Conservation (phyloP, 2,888 invertebrate genomes). For the Acanthosoma haemorrhoidale region DNA sequence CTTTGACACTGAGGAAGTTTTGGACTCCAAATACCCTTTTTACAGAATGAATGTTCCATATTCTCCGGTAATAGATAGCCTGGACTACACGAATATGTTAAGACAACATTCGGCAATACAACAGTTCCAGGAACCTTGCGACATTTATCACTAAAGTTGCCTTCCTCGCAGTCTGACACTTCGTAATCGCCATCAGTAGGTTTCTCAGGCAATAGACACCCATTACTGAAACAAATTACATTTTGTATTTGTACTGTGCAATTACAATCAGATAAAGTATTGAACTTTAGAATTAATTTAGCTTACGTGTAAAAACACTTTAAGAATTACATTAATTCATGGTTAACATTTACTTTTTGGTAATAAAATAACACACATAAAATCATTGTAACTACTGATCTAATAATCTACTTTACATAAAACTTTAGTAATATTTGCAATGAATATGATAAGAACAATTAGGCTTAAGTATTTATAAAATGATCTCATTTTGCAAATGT, state of each 20-base stretch:
- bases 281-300: background rate
- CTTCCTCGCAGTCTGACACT: conserved; percentile 22
- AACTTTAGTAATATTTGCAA: background rate
- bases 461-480: background rate
- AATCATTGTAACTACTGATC: too few relatives aligned
- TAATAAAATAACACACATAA: too few relatives aligned
- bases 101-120: conserved; percentile 41
- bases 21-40: conserved; percentile 41
- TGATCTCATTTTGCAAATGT: too few relatives aligned
- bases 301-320: background rate
- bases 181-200: conserved; percentile 30
- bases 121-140: conserved; percentile 40
- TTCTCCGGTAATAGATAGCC: conserved; percentile 43
- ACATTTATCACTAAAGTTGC: conserved; percentile 38
- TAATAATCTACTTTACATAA: background rate
- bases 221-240: background rate
- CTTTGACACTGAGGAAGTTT: conserved; percentile 39
- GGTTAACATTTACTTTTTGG: too few relatives aligned
- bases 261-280: background rate
- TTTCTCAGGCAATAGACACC: conserved; percentile 33
- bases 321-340: background rate
- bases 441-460: background rate
- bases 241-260: too few relatives aligned
- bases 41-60: conserved; percentile 41
- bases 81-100: conserved; percentile 42